Evolutionary conservation across 2,113 vertebrate species (phyloP).

Genomic region (Macquaria australasica): DNA sequence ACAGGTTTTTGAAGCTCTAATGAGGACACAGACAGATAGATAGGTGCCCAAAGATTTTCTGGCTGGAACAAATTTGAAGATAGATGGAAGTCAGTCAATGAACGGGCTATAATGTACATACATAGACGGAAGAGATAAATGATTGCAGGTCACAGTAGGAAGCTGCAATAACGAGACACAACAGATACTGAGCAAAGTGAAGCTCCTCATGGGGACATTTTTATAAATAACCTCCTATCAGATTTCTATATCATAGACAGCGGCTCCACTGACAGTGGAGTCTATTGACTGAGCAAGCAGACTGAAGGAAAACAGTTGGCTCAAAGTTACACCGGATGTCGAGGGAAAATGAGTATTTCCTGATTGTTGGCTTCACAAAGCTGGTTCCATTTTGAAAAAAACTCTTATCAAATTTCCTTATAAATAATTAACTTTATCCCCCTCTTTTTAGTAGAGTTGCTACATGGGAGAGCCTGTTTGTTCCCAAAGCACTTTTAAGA

Average conservation of each 20-base stretch:
- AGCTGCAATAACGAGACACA: background rate
- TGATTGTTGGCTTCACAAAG: background rate
- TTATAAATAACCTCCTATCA: constrained; percentile 24
- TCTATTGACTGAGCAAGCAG: background rate
- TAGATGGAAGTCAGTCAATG: background rate
- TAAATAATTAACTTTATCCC: background rate
- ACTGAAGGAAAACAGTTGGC: constrained; percentile 1
- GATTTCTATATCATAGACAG: constrained; percentile 20
- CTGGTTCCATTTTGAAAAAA: background rate
- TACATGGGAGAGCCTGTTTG: background rate
- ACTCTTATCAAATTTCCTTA: background rate
- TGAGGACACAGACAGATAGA: constrained; percentile 24
- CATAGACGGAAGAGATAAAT: background rate
- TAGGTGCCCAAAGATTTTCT: background rate
- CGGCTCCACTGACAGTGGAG: background rate
- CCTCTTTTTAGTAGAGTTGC: background rate
- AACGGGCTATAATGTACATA: background rate
- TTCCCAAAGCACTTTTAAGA: background rate
- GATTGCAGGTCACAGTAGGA: background rate
- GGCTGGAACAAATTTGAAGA: background rate
- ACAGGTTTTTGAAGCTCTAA: constrained; percentile 27
- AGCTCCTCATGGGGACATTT: constrained; percentile 3
- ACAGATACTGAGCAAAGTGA: background rate
- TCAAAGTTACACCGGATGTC: constrained; percentile 3
- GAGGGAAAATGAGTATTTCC: background rate